Percentiles rank a stretch among this genome's conserved stretches.
Evolutionary conservation across 2,888 invertebrate species (phyloP).

Genomic region (Caenorhabditis afra): DNA sequence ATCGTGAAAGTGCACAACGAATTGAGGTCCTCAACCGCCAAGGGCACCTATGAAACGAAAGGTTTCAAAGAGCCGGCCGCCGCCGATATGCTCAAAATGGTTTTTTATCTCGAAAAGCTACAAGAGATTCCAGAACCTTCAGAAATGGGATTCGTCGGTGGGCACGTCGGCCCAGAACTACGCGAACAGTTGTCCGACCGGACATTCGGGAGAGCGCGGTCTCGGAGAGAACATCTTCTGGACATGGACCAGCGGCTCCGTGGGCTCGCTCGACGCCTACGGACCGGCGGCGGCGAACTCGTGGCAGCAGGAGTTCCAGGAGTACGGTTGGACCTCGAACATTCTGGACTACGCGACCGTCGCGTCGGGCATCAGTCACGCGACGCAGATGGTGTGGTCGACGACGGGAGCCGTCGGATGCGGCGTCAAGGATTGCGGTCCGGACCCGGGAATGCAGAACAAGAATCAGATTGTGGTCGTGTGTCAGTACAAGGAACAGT

Average conservation of each 20-base stretch:
- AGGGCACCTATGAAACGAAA: conserved; percentile 20
- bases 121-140: background rate
- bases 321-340: conserved; percentile 42
- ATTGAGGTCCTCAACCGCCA: conserved; percentile 23
- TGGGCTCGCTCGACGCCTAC: background rate
- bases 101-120: conserved; percentile 9
- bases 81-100: conserved; percentile 36
- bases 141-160: conserved; percentile 24
- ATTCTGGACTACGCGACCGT: conserved; percentile 19
- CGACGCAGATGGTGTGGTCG: conserved; percentile 61
- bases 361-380: conserved; percentile 53
- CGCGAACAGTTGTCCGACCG: conserved; percentile 28
- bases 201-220: conserved; percentile 17
- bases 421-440: conserved; percentile 47
- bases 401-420: conserved; percentile 42
- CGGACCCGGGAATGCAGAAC: conserved; percentile 13
- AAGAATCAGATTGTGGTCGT: conserved; percentile 53
- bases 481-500: conserved; percentile 55
- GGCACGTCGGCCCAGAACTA: conserved; percentile 32
- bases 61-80: conserved; percentile 13
- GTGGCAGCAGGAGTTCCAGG: conserved; percentile 53
- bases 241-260: conserved; percentile 5
- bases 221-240: conserved; percentile 36
- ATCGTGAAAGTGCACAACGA: conserved; percentile 39
- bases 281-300: conserved; percentile 15